Conservation (phyloP, 2,113 vertebrate genomes). For the Pelecanus crispus region DNA sequence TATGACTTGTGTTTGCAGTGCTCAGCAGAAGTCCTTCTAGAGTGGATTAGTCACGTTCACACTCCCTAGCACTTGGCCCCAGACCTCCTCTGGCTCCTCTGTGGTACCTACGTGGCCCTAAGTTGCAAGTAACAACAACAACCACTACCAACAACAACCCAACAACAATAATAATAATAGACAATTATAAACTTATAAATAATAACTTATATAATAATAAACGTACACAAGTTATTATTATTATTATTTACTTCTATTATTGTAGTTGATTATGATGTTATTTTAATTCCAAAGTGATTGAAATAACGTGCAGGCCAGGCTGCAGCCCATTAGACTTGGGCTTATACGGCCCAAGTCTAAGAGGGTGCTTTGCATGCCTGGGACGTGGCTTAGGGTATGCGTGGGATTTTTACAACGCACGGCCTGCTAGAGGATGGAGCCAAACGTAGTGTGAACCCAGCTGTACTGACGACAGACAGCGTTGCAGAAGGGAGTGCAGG, state of each 20-base stretch:
- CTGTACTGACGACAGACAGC: not conserved
- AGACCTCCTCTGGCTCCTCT: not conserved
- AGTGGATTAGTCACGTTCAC: not conserved
- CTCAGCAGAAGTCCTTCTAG: not conserved
- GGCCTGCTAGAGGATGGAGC: not conserved
- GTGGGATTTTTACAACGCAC: not conserved
- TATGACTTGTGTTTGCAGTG: not conserved
- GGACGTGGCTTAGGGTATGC: fast-evolving
- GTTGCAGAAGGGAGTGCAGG: not conserved
- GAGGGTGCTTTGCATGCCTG: not conserved
- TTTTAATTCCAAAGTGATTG: not conserved
- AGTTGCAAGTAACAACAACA: not conserved
- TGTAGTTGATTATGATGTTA: not conserved
- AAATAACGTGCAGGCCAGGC: not conserved
- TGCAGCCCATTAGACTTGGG: not conserved
- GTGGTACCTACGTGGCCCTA: not conserved
- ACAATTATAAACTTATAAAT: too few species aligned
- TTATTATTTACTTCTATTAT: too few species aligned
- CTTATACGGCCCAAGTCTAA: fast-evolving
- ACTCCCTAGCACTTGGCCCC: not conserved
- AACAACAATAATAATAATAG: not conserved
- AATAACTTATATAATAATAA: too few species aligned
- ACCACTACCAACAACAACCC: not conserved
- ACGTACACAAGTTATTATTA: too few species aligned
- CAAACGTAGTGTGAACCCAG: not conserved